Percentiles rank a stretch among this genome's conserved stretches.
These are phyloP conservation scores for Triplophysa dalaica DNA, from an alignment of 2,113 vertebrate species.

Conservation along the genomic window DNA sequence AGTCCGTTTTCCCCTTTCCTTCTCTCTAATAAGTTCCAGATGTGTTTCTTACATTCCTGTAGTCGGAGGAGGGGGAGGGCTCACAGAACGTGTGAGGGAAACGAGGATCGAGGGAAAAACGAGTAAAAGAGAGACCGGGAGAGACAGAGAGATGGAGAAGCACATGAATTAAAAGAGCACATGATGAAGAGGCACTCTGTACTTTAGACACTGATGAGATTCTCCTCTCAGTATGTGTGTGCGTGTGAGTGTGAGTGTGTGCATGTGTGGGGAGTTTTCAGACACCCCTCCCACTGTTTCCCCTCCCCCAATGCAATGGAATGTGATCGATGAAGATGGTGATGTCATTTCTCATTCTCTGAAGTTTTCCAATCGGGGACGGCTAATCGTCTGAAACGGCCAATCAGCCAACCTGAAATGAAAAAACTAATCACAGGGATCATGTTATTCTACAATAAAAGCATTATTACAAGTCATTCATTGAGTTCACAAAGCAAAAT, in stretches of 20 bases:
- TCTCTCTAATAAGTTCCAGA: conserved; percentile 78
- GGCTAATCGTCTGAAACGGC: conserved; percentile 33
- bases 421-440: conserved; percentile 30
- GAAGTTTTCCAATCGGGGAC: conserved; percentile 54
- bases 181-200: conserved; percentile 68
- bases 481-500: conserved; percentile 29
- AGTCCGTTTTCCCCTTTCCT: conserved; percentile 56
- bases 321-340: conserved; percentile 71
- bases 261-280: conserved; percentile 59
- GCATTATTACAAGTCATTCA: conserved; percentile 45
- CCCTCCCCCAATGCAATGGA: conserved; percentile 65
- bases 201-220: conserved; percentile 52
- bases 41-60: conserved; percentile 78
- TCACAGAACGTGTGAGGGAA: conserved; percentile 49
- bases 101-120: conserved; percentile 18
- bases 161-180: conserved; percentile 73
- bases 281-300: conserved; percentile 39
- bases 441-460: conserved; percentile 42
- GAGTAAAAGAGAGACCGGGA: neutral
- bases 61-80: conserved; percentile 70
- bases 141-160: conserved; percentile 58
- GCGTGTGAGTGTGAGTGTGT: conserved; percentile 42
- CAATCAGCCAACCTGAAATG: conserved; percentile 27
- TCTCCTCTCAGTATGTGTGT: conserved; percentile 39
- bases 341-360: conserved; percentile 76